Evolutionary conservation across 2,888 invertebrate species (phyloP).

Genomic region (Sesia apiformis): DNA sequence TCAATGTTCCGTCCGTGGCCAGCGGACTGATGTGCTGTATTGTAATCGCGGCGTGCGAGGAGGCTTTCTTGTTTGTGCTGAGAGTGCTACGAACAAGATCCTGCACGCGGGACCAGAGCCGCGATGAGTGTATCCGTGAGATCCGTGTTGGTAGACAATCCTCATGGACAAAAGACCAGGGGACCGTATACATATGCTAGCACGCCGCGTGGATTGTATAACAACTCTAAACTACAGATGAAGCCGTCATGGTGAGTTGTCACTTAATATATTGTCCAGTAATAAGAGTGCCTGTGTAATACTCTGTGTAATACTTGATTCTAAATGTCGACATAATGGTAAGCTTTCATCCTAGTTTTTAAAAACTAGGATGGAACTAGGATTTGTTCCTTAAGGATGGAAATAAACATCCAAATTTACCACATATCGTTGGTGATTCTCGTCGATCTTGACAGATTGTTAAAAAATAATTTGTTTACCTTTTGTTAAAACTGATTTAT

Average conservation of each 20-base stretch:
- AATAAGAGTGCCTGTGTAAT: background rate
- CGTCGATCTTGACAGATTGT: too few species aligned
- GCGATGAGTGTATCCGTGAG: constrained; percentile 56
- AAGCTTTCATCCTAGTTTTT: too few species aligned
- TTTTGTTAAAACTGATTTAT: too few species aligned
- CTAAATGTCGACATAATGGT: too few species aligned
- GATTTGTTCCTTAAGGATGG: too few species aligned
- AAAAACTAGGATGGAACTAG: too few species aligned
- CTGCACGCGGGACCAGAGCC: background rate
- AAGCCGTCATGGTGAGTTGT: constrained; percentile 56
- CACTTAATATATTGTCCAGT: background rate
- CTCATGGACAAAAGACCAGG: constrained; percentile 34
- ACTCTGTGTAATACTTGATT: background rate
- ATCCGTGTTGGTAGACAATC: constrained; percentile 55
- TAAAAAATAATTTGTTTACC: too few species aligned
- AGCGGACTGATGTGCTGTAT: constrained; percentile 42
- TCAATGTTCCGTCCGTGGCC: background rate
- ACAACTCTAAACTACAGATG: constrained; percentile 68
- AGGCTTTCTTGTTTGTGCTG: constrained; percentile 28
- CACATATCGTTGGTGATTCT: too few species aligned
- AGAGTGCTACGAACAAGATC: background rate
- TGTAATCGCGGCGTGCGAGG: constrained; percentile 35
- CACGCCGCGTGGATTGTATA: constrained; percentile 76
- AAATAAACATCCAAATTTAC: too few species aligned
- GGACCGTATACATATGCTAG: constrained; percentile 76